phyloP scores from a whole-genome alignment of 2,113 vertebrate genomes.

The Seriola aureovittata region DNA sequence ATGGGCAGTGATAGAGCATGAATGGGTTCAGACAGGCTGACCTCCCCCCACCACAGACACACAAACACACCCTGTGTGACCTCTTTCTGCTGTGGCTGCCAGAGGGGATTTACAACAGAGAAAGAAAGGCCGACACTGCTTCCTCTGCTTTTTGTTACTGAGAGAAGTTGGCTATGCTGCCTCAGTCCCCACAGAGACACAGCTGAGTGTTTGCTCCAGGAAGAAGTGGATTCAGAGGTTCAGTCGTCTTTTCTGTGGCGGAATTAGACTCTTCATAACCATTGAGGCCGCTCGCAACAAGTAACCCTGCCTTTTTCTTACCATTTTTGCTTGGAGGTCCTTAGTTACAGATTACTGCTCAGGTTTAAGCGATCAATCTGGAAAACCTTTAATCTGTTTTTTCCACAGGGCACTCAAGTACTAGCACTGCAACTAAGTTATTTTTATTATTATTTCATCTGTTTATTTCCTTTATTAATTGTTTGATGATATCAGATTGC shows the following conservation, averaged over 20 bases:
- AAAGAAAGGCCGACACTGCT: constrained; percentile 34
- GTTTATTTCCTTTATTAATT: not conserved
- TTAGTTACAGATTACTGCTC: not conserved
- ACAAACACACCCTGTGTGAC: constrained; percentile 57
- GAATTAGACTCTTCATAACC: constrained; percentile 22
- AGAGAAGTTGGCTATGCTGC: not conserved
- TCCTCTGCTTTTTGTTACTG: constrained; percentile 29
- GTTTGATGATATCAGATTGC: not conserved
- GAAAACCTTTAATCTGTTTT: not conserved
- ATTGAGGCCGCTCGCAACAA: not conserved
- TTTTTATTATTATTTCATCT: not conserved
- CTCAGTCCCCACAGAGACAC: not conserved
- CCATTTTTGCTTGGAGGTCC: not conserved
- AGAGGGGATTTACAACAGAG: constrained; percentile 53
- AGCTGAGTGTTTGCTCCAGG: constrained; percentile 7
- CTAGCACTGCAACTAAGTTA: not conserved
- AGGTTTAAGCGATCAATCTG: not conserved
- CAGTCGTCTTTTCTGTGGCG: not conserved
- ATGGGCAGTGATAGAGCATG: constrained; percentile 38
- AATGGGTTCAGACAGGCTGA: constrained; percentile 64
- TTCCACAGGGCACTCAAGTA: not conserved
- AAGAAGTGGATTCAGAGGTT: constrained; percentile 14
- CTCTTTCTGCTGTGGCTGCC: constrained; percentile 57
- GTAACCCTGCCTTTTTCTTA: constrained; percentile 17
- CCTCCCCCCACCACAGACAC: constrained; percentile 42